These are phyloP conservation scores for Botrylloides violaceus DNA, from an alignment of 23 tunicate genomes.

Conservation along the genomic window DNA sequence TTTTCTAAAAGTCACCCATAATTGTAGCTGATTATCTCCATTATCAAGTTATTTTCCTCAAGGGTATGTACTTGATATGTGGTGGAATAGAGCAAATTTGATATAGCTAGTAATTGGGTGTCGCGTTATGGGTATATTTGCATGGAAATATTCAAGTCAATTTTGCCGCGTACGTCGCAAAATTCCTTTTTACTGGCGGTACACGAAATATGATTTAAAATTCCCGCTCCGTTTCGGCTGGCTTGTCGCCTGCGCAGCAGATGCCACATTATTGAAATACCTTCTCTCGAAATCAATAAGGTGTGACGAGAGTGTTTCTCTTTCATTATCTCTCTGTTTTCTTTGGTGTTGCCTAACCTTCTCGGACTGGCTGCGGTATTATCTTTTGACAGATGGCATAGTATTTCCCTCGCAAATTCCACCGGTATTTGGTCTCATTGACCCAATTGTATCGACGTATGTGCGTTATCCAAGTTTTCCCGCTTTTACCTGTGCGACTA, in stretches of 20 bases:
- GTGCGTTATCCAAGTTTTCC: no score
- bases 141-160: neutral
- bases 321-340: neutral
- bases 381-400: conserved; percentile 13
- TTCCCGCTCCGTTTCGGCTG: conserved; percentile 12
- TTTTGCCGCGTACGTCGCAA: neutral
- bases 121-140: no score
- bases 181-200: neutral
- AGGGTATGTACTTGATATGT: no score
- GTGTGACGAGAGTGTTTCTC: conserved; percentile 6
- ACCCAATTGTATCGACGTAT: no score
- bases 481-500: neutral
- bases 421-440: neutral
- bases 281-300: neutral
- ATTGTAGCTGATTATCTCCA: no score
- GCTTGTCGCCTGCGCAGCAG: conserved; percentile 8
- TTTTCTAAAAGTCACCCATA: no score
- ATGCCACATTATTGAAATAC: neutral
- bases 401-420: conserved; percentile 26
- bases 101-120: no score
- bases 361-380: neutral
- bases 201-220: neutral
- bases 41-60: no score
- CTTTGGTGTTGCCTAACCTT: neutral
- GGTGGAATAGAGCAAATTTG: no score